These are phyloP conservation scores for Perccottus glenii DNA, from an alignment of 2,113 vertebrate genomes.

Conservation along the genomic window DNA sequence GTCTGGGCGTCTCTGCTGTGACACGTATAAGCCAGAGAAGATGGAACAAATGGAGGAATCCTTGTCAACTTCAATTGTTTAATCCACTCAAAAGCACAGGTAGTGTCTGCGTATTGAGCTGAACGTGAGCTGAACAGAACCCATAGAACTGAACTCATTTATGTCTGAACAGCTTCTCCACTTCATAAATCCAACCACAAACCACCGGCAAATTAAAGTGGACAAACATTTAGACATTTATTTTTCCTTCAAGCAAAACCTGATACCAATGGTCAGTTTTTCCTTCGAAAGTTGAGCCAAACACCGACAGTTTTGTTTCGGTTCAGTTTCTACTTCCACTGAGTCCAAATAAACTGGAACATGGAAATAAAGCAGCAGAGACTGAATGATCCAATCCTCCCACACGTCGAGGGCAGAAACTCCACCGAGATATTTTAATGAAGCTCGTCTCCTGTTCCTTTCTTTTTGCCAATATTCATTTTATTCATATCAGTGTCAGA, in stretches of 20 bases:
- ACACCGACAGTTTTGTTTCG: neutral
- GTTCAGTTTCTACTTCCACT: neutral
- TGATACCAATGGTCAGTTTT: slow-evolving; percentile 4
- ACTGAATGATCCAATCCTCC: neutral
- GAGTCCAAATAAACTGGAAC: neutral
- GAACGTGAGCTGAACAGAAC: neutral
- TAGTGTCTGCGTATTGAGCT: too few species aligned
- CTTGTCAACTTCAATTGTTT: too few species aligned
- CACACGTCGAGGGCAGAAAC: too few species aligned
- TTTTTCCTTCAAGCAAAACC: neutral
- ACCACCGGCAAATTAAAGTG: neutral
- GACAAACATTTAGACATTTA: slow-evolving; percentile 6
- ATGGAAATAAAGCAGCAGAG: neutral
- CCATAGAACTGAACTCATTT: neutral
- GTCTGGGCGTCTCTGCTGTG: too few species aligned
- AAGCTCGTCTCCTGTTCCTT: too few species aligned
- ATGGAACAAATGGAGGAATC: too few species aligned
- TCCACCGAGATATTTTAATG: too few species aligned
- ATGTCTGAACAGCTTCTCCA: neutral
- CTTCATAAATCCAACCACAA: neutral
- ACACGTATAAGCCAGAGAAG: too few species aligned
- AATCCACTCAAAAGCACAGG: too few species aligned
- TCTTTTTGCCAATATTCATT: too few species aligned
- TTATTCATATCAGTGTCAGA: too few species aligned
- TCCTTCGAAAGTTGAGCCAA: neutral